A percentile compares a stretch with the other conserved stretches of the same genome.
Evolutionary conservation across 1,140 invertebrate genomes (phyloP).

Genomic region (Aradophagus sp.): DNA sequence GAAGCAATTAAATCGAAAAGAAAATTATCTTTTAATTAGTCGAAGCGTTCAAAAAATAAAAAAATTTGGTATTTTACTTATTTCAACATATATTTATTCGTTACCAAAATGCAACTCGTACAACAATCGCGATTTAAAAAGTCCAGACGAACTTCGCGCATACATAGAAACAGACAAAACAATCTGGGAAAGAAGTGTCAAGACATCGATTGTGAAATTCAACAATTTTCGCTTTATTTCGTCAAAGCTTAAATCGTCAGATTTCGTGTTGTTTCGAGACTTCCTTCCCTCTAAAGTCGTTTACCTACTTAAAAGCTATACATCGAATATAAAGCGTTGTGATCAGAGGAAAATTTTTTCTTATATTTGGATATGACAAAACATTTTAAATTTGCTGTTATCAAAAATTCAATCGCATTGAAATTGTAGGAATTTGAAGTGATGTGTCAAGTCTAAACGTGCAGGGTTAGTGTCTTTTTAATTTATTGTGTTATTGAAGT

Average conservation of each 20-base stretch:
- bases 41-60: too few species aligned
- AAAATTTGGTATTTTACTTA: conserved; percentile 14
- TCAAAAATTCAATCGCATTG: too few species aligned
- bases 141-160: not conserved
- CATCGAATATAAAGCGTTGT: conserved; percentile 4
- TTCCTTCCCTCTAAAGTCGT: conserved; percentile 19
- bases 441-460: too few species aligned
- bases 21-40: too few species aligned
- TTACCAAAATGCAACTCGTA: conserved; percentile 7
- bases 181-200: conserved; percentile 21
- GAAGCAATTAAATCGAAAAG: too few species aligned
- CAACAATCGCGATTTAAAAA: conserved; percentile 12
- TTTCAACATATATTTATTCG: conserved; percentile 23
- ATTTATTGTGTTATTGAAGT: too few species aligned
- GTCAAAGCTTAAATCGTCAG: conserved; percentile 1
- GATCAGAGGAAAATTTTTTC: conserved; percentile 19
- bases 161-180: conserved; percentile 3
- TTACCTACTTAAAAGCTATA: conserved; percentile 41
- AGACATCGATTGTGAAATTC: conserved; percentile 10
- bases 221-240: conserved; percentile 9
- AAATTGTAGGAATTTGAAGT: too few species aligned
- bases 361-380: too few species aligned
- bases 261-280: conserved; percentile 21
- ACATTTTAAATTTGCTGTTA: too few species aligned
- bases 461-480: too few species aligned